phyloP scores from a whole-genome alignment of 2,888 invertebrate species.

The Aromia moschata region DNA sequence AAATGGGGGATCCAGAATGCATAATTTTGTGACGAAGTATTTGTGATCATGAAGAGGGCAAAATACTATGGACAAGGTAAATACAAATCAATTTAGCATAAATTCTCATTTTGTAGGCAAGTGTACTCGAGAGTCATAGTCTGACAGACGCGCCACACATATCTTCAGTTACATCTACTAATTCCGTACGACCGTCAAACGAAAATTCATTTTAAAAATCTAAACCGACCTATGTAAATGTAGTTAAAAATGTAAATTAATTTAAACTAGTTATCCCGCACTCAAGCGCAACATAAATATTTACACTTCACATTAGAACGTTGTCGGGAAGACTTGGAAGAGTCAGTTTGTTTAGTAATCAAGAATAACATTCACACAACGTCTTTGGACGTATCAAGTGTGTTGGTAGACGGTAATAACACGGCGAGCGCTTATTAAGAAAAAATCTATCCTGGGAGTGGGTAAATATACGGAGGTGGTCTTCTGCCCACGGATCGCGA shows the following conservation, averaged over 20 bases:
- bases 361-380: slow-evolving; percentile 21
- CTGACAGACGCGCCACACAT: no score
- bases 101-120: no score
- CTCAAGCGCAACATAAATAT: slow-evolving; percentile 42
- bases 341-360: slow-evolving; percentile 31
- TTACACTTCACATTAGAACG: slow-evolving; percentile 41
- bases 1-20: no score
- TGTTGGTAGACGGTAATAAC: slow-evolving; percentile 5
- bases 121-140: no score
- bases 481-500: no score
- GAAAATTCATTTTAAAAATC: not conserved
- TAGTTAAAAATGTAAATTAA: slow-evolving; percentile 43
- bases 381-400: slow-evolving; percentile 19
- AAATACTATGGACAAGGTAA: no score
- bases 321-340: slow-evolving; percentile 33
- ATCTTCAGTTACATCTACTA: no score
- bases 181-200: no score
- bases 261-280: slow-evolving; percentile 39
- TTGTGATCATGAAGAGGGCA: no score
- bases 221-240: slow-evolving; percentile 23
- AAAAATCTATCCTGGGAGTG: slow-evolving; percentile 15
- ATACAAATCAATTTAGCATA: no score
- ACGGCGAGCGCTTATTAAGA: slow-evolving; percentile 10
- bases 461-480: slow-evolving; percentile 15
- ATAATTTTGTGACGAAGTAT: no score